These are phyloP conservation scores for Teleogryllus oceanicus DNA, from an alignment of 2,888 invertebrate species.

Conservation along the genomic window DNA sequence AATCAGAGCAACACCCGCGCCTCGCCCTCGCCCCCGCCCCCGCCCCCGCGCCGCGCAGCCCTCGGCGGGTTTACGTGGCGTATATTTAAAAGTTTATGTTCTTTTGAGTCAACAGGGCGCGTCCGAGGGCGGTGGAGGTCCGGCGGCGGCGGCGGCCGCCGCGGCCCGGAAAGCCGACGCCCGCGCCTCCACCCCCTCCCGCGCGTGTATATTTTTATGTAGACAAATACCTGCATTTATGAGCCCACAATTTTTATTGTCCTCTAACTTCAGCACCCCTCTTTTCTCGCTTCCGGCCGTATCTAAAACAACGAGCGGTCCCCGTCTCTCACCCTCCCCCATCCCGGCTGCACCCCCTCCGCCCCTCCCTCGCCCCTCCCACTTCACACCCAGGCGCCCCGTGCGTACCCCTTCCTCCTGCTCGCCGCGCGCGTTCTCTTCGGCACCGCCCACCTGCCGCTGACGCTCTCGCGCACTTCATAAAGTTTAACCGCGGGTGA, in stretches of 20 bases:
- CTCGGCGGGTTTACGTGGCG: background rate
- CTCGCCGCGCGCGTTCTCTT: background rate
- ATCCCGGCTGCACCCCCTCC: background rate
- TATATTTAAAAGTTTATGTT: conserved; percentile 18
- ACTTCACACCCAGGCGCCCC: background rate
- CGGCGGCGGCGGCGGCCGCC: background rate
- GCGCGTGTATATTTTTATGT: conserved; percentile 18
- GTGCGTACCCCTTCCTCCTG: background rate
- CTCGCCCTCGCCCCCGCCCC: background rate
- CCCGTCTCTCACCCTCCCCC: background rate
- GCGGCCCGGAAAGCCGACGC: background rate
- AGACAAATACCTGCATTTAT: conserved; percentile 18
- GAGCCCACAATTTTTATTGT: conserved; percentile 10
- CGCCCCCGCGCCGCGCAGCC: too few species aligned
- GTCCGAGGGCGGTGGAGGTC: too few species aligned
- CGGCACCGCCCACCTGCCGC: background rate
- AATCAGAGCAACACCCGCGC: background rate
- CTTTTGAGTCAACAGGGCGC: background rate
- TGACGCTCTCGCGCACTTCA: background rate
- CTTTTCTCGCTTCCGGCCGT: conserved; percentile 18
- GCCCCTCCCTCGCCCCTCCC: background rate
- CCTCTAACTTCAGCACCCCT: conserved; percentile 9
- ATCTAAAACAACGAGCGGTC: background rate
- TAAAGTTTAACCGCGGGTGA: background rate
- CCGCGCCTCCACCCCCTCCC: background rate